Evolutionary conservation across 2,888 invertebrate genomes (phyloP), one percentile per base, ranked within the genome.

Genomic region (Tuberolachnus salignus): DNA sequence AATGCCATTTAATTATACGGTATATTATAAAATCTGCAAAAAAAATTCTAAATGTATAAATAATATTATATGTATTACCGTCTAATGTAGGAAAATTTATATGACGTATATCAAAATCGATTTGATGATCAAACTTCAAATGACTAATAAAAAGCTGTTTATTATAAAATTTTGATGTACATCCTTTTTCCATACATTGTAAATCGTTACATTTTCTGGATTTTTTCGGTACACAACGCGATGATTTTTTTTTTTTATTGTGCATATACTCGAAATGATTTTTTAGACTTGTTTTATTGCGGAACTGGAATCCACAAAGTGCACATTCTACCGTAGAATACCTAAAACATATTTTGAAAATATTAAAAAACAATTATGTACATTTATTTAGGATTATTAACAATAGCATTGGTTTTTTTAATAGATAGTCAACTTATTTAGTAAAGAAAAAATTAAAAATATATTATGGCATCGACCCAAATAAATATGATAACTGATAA

Each of bases 121-220:
- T 78, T 23, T 67, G 46, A 78, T 78, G 75, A 11, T 78, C 59
- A 78, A 78, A 78, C 59, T 78, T 78, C n/a, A 78, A 78, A 78
- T 78, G 75, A 49, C 75, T 78, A 46, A 78, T 78, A 46, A 78
- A 59, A 8, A 78, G 75, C 16, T 67, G 67, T 67, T 78, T 78
- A 49, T 78, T 78, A 34, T 78, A 78, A 78, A 78, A 78, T 67
- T 78, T 78, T 34, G 55, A 67, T 21, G 16, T 57, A 19, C 75
- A 78, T 57, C 67, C 67, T 46, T 67, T 66, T 67, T 78, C 75
- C n/a, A 67, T 13, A 11, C 75, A 78, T 21, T 2, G 57, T 78
- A 78, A 67, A 67, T 67, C 75, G 26, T 55, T 78, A 10, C 26
- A 46, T 59, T 67, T 78, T 49, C 75, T 67, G 59, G 67, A 34